A percentile compares a stretch with the other conserved stretches of the same genome.
phyloP scores from a whole-genome alignment of 2,888 invertebrate genomes.

The Anticlea derivata region DNA sequence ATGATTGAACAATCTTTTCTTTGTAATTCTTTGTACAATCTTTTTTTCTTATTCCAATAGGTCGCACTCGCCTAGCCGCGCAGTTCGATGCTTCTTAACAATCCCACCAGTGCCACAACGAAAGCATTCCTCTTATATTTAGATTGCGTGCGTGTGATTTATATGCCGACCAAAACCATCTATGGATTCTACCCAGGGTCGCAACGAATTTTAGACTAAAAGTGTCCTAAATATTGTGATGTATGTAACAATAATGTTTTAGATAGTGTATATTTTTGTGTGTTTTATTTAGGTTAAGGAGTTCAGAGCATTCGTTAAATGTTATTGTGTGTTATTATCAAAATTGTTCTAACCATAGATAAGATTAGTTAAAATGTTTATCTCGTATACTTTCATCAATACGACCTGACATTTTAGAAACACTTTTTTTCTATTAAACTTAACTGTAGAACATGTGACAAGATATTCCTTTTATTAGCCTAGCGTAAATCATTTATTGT shows the following conservation, averaged over 20 bases:
- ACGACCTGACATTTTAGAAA: conserved; percentile 21
- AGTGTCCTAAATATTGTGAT: conserved; percentile 81
- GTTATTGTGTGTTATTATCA: conserved; percentile 57
- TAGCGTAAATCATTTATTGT: conserved; percentile 41
- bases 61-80: conserved; percentile 76
- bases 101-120: conserved; percentile 57
- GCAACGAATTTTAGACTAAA: conserved; percentile 80
- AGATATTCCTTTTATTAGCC: conserved; percentile 27
- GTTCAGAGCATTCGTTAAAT: conserved; percentile 72
- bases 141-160: conserved; percentile 52
- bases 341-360: conserved; percentile 20
- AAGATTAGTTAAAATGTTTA: conserved; percentile 20
- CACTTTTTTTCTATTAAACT: conserved; percentile 21
- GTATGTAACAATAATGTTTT: conserved; percentile 82
- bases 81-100: conserved; percentile 70
- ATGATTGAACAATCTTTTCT: too few species aligned
- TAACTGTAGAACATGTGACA: conserved; percentile 29
- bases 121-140: conserved; percentile 64
- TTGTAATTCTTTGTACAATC: too few species aligned
- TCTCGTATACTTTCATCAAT: conserved; percentile 22
- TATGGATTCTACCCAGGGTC: conserved; percentile 60
- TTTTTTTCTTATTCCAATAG: conserved; percentile 43
- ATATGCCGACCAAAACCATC: conserved; percentile 50
- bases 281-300: conserved; percentile 76
- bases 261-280: conserved; percentile 81